Percentiles rank a stretch among this genome's conserved stretches.
phyloP scores from a whole-genome alignment of 2,888 invertebrate species.

The Carterocephalus palaemon region DNA sequence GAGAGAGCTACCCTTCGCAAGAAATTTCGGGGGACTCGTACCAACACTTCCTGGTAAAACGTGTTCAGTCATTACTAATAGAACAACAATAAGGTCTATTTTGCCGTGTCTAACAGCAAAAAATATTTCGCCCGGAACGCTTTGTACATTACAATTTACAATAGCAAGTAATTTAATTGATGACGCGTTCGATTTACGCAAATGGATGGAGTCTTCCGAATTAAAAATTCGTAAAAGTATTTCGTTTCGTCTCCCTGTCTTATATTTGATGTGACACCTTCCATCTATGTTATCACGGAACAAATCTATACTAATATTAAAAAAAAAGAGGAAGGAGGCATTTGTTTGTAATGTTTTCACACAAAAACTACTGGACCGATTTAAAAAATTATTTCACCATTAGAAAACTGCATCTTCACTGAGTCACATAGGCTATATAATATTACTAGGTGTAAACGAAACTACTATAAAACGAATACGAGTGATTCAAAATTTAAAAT shows the following conservation, averaged over 20 bases:
- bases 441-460: too few species aligned
- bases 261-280: slow-evolving; percentile 23
- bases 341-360: too few species aligned
- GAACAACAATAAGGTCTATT: slow-evolving; percentile 25
- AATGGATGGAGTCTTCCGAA: slow-evolving; percentile 50
- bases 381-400: too few species aligned
- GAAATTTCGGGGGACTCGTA: slow-evolving; percentile 51
- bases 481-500: too few species aligned
- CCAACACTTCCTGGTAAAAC: slow-evolving; percentile 42
- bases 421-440: too few species aligned
- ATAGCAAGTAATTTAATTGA: slow-evolving; percentile 75
- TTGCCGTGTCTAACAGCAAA: slow-evolving; percentile 11
- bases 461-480: too few species aligned
- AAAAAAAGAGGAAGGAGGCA: background rate
- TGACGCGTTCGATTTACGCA: slow-evolving; percentile 71
- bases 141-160: slow-evolving; percentile 62
- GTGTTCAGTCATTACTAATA: too few species aligned
- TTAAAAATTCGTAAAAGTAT: slow-evolving; percentile 35
- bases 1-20: slow-evolving; percentile 50
- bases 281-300: slow-evolving; percentile 21
- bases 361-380: too few species aligned
- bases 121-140: slow-evolving; percentile 29
- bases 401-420: too few species aligned
- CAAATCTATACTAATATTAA: background rate
- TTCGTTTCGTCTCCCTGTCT: slow-evolving; percentile 26